These are phyloP conservation scores for Fopius arisanus DNA, from an alignment of 1,140 invertebrate genomes.

Conservation along the genomic window DNA sequence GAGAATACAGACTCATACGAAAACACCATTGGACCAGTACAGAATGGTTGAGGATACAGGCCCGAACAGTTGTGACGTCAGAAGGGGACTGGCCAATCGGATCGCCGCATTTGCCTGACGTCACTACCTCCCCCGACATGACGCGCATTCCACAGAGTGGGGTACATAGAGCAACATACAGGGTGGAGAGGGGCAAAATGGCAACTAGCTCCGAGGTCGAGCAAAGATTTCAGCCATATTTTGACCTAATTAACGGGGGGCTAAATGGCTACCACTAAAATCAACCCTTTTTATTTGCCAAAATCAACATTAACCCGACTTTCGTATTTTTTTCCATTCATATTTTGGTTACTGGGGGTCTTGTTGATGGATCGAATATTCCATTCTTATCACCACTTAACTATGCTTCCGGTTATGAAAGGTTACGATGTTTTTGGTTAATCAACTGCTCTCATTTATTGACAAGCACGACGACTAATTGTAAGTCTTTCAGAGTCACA, in stretches of 20 bases:
- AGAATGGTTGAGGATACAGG: conserved; percentile 15
- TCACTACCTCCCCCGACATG: conserved; percentile 58
- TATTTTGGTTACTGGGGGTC: too few relatives aligned
- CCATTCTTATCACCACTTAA: too few relatives aligned
- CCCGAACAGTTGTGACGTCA: conserved; percentile 52
- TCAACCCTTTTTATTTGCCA: conserved; percentile 23
- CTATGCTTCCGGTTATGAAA: too few relatives aligned
- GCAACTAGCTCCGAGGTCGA: conserved; percentile 38
- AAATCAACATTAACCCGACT: background rate
- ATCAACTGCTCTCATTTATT: too few relatives aligned
- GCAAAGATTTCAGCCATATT: conserved; percentile 48
- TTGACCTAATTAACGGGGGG: conserved; percentile 58
- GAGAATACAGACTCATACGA: conserved; percentile 31
- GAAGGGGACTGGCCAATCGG: conserved; percentile 53
- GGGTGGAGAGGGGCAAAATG: conserved; percentile 21
- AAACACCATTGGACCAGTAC: conserved; percentile 4
- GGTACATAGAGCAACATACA: background rate
- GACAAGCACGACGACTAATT: too few relatives aligned
- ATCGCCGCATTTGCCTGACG: conserved; percentile 52
- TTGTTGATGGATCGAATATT: too few relatives aligned
- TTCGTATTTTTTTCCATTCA: background rate
- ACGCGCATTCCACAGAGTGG: conserved; percentile 52
- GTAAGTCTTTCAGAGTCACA: too few relatives aligned
- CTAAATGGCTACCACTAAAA: conserved; percentile 45
- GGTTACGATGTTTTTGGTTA: too few relatives aligned